phyloP scores from a whole-genome alignment of 2,113 vertebrate genomes.

The Neolamprologus tretocephalus region DNA sequence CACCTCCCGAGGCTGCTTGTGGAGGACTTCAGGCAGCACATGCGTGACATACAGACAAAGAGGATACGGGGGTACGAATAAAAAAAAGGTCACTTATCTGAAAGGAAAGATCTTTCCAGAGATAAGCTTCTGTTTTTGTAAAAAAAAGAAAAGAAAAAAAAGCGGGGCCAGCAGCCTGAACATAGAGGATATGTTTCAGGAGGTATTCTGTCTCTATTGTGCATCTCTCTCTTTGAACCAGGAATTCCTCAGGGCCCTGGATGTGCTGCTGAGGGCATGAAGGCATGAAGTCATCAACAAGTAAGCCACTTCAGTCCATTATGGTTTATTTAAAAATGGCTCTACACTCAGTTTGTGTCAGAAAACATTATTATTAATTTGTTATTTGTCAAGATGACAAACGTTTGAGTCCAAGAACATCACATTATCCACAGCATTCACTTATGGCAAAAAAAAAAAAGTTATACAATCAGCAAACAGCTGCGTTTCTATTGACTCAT shows the following conservation, averaged over 20 bases:
- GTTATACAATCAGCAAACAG: neutral
- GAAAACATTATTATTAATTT: neutral
- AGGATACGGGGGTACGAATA: neutral
- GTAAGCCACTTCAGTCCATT: neutral
- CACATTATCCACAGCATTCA: neutral
- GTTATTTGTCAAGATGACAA: neutral
- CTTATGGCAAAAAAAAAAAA: neutral
- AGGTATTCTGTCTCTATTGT: slow-evolving; percentile 12
- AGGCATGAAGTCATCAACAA: neutral
- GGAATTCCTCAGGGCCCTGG: slow-evolving; percentile 31
- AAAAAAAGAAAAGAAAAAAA: neutral
- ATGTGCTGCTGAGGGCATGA: slow-evolving; percentile 25
- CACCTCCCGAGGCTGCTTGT: slow-evolving; percentile 92
- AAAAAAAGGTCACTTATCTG: slow-evolving; percentile 1
- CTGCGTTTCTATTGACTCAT: neutral
- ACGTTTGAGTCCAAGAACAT: neutral
- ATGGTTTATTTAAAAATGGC: neutral
- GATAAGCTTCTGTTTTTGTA: slow-evolving; percentile 23
- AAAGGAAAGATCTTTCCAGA: slow-evolving; percentile 36
- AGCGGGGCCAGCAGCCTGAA: neutral
- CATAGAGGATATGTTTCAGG: neutral
- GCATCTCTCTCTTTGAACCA: slow-evolving; percentile 30
- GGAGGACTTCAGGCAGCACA: slow-evolving; percentile 77
- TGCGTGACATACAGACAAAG: neutral
- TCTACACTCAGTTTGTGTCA: neutral